Evolutionary conservation across 2,113 vertebrate genomes (phyloP), one percentile per base, ranked within the genome.

Genomic region (Pionites leucogaster): DNA sequence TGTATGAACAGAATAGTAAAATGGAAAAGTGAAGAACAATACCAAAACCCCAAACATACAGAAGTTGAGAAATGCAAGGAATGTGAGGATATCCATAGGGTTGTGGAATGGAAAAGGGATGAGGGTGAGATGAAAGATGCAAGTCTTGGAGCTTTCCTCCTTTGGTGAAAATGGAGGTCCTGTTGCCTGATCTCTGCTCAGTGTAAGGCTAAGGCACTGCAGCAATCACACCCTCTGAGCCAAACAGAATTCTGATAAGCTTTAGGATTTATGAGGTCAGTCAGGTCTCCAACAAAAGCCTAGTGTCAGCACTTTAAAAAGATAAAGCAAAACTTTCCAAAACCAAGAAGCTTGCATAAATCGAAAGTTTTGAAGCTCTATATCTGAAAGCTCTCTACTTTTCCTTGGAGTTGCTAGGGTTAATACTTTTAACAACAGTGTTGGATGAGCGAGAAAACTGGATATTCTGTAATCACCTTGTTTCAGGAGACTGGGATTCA

Each of bases 401-500:
- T 69, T 14, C 7, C 18, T n/a, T 69, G 10, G 22, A 75, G 11
- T 11, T 57, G 7, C 20, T 59, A 55, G 6, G 16, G 41, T 62
- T 88, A 88, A 88, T n/a, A 35, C 2, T 91, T 93, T 82, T 69
- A 88, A 84, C 5, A 62, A n/a, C 37, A 71, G 41, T 18, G 17
- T 22, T 65, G 25, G 29, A 88, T 53, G 76, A 81, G 59, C 17
- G 90, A 49, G 19, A 14, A 74, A 65, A 86, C 17, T 18, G 18
- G 41, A 65, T 35, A 86, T 42, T 75, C 42, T 53, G 28, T 83
- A 77, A 78, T 80, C n/a, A 63, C 13, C 42, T 81, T 65, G 18
- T 62, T 95, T 88, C 46, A 83, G 49, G 31, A 96, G 49, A 19
- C 37, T 86, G 15, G 19, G 46, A 49, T 88, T 92, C 53, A 71